Evolutionary conservation across 2,113 vertebrate species (phyloP), one percentile per base, ranked within the genome.

Genomic region (Phalacrocorax carbo): DNA sequence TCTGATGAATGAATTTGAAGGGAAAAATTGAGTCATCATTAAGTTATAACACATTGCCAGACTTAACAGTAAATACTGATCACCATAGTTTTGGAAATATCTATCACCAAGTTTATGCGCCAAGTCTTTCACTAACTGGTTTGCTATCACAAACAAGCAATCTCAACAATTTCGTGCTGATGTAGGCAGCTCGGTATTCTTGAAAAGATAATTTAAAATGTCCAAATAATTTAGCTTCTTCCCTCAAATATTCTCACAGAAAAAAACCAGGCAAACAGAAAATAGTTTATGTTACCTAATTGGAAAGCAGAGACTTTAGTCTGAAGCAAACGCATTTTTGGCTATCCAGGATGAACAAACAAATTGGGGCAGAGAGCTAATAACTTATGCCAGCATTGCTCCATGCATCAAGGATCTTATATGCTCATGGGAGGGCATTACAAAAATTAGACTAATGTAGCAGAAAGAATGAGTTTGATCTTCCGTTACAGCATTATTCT

Each of bases 401-500:
- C 77, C 93, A 87, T 82, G 94, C 96, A 96, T 95, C 88, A 93
- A 79, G 91, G 86, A 96, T 93, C 82, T 91, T 88, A 78, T 82
- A 94, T 51, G 70, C 94, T 94, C 94, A 65, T 61, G 97, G 95
- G 96, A 96, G 79, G 86, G 91, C 62, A 94, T 96, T 95, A 95
- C 83, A 82, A 91, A 96, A 97, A 97, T 96, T 94, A 97, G 94
- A 88, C 88, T 95, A 96, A 95, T 94, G 94, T 96, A 95, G 94
- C 93, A 87, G 95, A 97, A 97, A 97, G 86, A 95, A 97, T 95
- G 86, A 87, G 91, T 91, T 76, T 96, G 95, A 94, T 97, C 81
- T 97, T 91, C 93, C 10, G 0, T 93, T 96, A 93, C 70, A 70
- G 84, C 78, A 85, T 93, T 93, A 91, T 87, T 93, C 44, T 91